A percentile compares a stretch with the other conserved stretches of the same genome.
These are phyloP conservation scores for Noctilio leporinus DNA, from an alignment of 2,113 vertebrate genomes.

Conservation along the genomic window DNA sequence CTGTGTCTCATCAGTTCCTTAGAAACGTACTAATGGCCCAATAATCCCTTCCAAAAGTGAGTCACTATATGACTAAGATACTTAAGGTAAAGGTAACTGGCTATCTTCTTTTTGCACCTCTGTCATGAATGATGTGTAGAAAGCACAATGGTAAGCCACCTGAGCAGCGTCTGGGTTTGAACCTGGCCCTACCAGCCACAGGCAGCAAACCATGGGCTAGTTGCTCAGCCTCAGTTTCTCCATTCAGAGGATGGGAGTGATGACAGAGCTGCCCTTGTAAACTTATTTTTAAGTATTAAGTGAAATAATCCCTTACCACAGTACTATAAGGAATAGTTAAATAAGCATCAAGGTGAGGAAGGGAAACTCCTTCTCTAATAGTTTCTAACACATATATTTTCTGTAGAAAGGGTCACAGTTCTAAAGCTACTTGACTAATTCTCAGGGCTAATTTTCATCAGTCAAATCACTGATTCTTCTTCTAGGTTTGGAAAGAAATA, in stretches of 20 bases:
- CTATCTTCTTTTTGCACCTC: background rate
- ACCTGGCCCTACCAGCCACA: background rate
- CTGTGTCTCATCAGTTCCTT: background rate
- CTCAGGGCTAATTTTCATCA: background rate
- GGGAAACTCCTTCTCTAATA: background rate
- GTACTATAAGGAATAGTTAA: background rate
- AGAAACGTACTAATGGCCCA: background rate
- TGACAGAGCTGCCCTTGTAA: background rate
- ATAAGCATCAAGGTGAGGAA: background rate
- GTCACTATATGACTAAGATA: background rate
- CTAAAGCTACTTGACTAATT: background rate
- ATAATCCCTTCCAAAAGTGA: background rate
- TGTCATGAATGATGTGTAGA: background rate
- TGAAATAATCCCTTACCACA: background rate
- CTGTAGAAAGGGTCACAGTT: background rate
- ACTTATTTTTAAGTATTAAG: background rate
- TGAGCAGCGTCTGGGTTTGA: background rate
- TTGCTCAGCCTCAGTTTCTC: background rate
- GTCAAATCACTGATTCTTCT: background rate
- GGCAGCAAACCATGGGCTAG: background rate
- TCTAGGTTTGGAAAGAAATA: background rate
- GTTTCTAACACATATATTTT: background rate
- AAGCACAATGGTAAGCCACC: background rate
- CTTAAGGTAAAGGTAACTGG: background rate
- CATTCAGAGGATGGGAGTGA: background rate